Evolutionary conservation across 2,888 invertebrate genomes (phyloP).

Genomic region (Geotrupes spiniger): DNA sequence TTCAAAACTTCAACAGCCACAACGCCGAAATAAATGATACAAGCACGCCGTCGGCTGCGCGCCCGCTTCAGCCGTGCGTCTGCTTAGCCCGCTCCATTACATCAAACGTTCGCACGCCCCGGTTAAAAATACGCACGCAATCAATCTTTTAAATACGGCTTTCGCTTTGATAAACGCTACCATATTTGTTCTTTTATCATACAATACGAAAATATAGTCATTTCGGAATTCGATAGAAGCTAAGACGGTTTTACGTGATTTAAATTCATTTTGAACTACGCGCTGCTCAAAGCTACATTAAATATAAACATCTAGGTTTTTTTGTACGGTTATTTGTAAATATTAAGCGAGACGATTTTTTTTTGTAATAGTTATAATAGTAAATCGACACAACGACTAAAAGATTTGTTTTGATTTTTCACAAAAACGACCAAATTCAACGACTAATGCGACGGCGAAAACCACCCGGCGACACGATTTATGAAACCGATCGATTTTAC

Average conservation of each 20-base stretch:
- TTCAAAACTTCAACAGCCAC: slow-evolving; percentile 22
- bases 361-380: slow-evolving; percentile 6
- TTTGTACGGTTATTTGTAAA: slow-evolving; percentile 29
- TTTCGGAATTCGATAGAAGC: slow-evolving; percentile 45
- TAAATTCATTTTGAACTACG: slow-evolving; percentile 16
- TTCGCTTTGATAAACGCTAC: slow-evolving; percentile 27
- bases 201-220: slow-evolving; percentile 49
- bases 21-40: slow-evolving; percentile 20
- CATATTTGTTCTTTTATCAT: slow-evolving; percentile 19
- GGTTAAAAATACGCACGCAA: slow-evolving; percentile 24
- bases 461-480: neutral
- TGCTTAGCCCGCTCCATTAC: neutral
- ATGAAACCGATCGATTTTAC: too few relatives aligned
- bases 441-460: slow-evolving; percentile 3
- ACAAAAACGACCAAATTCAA: slow-evolving; percentile 1
- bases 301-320: slow-evolving; percentile 40
- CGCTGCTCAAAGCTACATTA: slow-evolving; percentile 46
- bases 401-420: slow-evolving; percentile 1
- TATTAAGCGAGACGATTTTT: slow-evolving; percentile 12
- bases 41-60: too few relatives aligned
- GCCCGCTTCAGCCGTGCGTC: too few relatives aligned
- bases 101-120: slow-evolving; percentile 26
- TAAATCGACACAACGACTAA: neutral
- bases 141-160: neutral
- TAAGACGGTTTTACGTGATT: slow-evolving; percentile 32